Evolutionary conservation across 2,888 invertebrate species (phyloP).

Genomic region (Mythimna impura): DNA sequence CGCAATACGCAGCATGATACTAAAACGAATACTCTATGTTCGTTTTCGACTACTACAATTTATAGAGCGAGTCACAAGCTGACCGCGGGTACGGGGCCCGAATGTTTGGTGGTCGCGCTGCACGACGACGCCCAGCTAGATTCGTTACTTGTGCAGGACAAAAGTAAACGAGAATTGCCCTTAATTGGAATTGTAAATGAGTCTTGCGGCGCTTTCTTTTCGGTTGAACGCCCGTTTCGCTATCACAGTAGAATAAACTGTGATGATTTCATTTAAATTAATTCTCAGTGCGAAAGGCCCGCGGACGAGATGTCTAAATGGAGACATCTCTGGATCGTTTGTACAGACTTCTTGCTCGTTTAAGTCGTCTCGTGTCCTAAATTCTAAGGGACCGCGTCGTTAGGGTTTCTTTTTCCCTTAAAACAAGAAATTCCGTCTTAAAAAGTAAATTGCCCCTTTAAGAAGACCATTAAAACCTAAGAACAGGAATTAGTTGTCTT

Average conservation of each 20-base stretch:
- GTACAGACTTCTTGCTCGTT: constrained; percentile 74
- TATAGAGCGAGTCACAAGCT: constrained; percentile 38
- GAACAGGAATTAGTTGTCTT: constrained; percentile 66
- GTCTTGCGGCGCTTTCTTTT: constrained; percentile 87
- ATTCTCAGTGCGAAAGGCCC: constrained; percentile 78
- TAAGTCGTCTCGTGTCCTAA: constrained; percentile 70
- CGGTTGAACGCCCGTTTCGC: constrained; percentile 84
- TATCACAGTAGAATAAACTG: constrained; percentile 88
- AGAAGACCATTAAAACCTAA: constrained; percentile 63
- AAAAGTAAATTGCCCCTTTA: constrained; percentile 71
- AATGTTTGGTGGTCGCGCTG: constrained; percentile 69
- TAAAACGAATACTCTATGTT: constrained; percentile 17
- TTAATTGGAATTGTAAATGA: constrained; percentile 90
- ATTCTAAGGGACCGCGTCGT: constrained; percentile 66
- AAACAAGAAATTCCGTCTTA: constrained; percentile 67
- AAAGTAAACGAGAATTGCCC: constrained; percentile 89
- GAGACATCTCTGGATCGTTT: constrained; percentile 77
- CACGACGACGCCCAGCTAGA: constrained; percentile 72
- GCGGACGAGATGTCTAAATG: constrained; percentile 77
- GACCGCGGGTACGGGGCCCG: constrained; percentile 63
- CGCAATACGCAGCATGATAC: constrained; percentile 34
- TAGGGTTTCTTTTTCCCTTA: constrained; percentile 65
- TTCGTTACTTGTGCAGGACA: constrained; percentile 84
- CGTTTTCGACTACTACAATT: constrained; percentile 26
- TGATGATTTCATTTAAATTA: constrained; percentile 89